phyloP scores from a whole-genome alignment of 2,113 vertebrate species.

The Mesoclemmys tuberculata region DNA sequence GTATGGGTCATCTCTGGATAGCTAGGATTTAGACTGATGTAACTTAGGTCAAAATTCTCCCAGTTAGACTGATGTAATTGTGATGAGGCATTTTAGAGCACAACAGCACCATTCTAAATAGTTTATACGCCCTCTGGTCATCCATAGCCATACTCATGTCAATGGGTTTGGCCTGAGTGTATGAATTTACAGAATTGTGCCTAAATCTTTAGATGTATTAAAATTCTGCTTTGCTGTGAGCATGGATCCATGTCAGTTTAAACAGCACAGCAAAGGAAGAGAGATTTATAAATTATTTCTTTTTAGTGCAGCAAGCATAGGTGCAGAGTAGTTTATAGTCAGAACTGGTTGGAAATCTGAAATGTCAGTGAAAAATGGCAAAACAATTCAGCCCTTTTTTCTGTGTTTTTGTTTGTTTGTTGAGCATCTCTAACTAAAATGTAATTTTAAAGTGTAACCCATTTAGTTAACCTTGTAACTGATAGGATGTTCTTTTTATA shows the following conservation, averaged over 20 bases:
- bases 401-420: not conserved
- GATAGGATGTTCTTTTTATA: not conserved
- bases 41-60: not conserved
- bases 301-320: not conserved
- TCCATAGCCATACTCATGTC: too few relatives aligned
- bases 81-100: not conserved
- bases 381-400: rapidly evolving
- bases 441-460: not conserved
- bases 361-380: not conserved
- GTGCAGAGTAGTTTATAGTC: not conserved
- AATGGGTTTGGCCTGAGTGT: not conserved
- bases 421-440: not conserved
- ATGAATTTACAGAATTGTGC: not conserved
- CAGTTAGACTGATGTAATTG: not conserved
- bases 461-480: not conserved
- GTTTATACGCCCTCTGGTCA: not conserved
- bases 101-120: not conserved
- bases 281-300: not conserved
- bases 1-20: too few relatives aligned
- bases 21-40: too few relatives aligned
- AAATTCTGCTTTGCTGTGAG: not conserved
- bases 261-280: not conserved
- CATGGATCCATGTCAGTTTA: not conserved
- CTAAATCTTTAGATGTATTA: not conserved
- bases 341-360: not conserved